Evolutionary conservation across 1,140 invertebrate species (phyloP), one percentile per base, ranked within the genome.

Genomic region (Drosophila lacertosa): DNA sequence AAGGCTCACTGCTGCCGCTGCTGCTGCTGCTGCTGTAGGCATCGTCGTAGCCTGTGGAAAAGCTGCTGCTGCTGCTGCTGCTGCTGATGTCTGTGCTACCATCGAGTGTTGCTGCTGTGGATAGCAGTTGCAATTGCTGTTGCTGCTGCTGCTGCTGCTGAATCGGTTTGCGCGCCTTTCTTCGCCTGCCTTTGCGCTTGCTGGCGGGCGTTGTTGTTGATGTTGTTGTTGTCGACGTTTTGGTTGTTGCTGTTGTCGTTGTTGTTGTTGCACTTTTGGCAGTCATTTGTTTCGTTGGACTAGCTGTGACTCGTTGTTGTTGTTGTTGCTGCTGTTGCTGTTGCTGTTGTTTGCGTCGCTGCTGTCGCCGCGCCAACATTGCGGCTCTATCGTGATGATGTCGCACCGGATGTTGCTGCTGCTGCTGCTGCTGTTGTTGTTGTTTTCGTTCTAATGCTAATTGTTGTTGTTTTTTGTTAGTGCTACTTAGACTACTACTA

Each of bases 401-500:
- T 54, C 89, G 81, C 65, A 90, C 89, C 57, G 81, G 82, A 81
- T 90, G 89, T 32, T 90, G 80, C 53, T 77, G 66, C 33, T 72
- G 62, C 50, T 73, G 66, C 32, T 81, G 57, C 45, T 88, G 64
- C 53, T 74, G 74, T 37, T 68, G 65, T 13, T 84, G 71, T 54
- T 80, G 65, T 39, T 89, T 72, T 39, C 67, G 40, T 44, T 29
- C 58, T 84, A 84, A 63, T 71, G 78, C 74, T 83, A 84, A 79
- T 77, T 77, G 69, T 53, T 75, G 67, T 69, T 69, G 58, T 39
- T 62, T 67, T 88, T 89, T 82, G 74, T 82, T 89, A 89, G 78
- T 89, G 76, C 83, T 89, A 82, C 89, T 90, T 90, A 90, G 71
- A 84, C 76, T 89, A 89, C 50, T 82, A 88, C 77, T 90, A 88